Evolutionary conservation across 2,888 invertebrate species (phyloP).

Genomic region (Drosophila meridionalis): DNA sequence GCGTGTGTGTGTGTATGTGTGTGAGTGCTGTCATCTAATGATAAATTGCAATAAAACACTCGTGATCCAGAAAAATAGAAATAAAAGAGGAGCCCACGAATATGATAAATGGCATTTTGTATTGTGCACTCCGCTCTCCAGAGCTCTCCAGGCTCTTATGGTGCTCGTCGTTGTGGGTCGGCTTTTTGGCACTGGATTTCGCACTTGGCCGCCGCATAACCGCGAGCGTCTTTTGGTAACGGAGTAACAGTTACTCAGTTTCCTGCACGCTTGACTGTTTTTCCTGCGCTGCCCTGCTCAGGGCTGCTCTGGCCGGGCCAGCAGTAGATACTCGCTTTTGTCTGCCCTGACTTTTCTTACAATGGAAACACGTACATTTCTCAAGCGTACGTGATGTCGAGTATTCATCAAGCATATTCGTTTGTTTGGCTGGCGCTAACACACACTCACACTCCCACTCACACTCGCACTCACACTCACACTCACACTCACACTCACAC

Average conservation of each 20-base stretch:
- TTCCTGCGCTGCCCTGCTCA: constrained; percentile 7
- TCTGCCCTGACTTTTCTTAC: constrained; percentile 65
- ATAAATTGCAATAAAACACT: constrained; percentile 84
- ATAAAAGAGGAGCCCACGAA: constrained; percentile 61
- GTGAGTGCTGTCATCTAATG: constrained; percentile 69
- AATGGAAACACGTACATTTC: constrained; percentile 82
- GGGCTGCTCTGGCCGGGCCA: constrained; percentile 5
- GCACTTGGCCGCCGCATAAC: constrained; percentile 61
- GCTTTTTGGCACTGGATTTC: constrained; percentile 65
- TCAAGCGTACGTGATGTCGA: constrained; percentile 82
- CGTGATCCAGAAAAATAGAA: constrained; percentile 70
- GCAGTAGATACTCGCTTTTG: constrained; percentile 35
- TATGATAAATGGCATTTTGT: constrained; percentile 82
- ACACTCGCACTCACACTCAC: constrained; percentile 25
- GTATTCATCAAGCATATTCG: constrained; percentile 81
- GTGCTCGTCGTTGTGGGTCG: constrained; percentile 24
- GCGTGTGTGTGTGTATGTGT: constrained; percentile 8
- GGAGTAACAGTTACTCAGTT: constrained; percentile 36
- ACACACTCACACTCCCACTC: constrained; percentile 34
- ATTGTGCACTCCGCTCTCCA: constrained; percentile 32
- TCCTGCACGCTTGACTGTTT: constrained; percentile 41
- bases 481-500: constrained; percentile 21
- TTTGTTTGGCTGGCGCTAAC: constrained; percentile 63
- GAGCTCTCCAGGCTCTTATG: constrained; percentile 7
- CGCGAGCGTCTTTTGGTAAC: constrained; percentile 59